Conservation (phyloP, 2,888 invertebrate genomes). For the Plemyria rubiginata region DNA sequence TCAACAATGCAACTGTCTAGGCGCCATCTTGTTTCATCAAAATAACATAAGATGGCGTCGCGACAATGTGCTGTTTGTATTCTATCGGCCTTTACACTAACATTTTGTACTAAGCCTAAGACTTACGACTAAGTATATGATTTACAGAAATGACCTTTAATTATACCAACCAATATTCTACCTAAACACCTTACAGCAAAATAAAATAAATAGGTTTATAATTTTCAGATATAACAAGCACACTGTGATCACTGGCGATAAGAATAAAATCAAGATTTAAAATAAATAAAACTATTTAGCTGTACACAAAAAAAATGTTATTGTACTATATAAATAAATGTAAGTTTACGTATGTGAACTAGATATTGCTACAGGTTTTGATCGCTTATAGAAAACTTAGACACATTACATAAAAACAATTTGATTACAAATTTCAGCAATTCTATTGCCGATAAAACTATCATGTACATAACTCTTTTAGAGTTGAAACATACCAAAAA, state of each 20-base stretch:
- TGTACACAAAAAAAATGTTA: conserved; percentile 32
- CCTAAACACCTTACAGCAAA: conserved; percentile 35
- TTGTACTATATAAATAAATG: conserved; percentile 2
- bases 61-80: conserved; percentile 1
- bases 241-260: conserved; percentile 37
- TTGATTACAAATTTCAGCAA: conserved; percentile 8
- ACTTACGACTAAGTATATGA: conserved; percentile 33
- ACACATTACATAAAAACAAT: not conserved
- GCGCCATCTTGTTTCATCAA: conserved; percentile 8
- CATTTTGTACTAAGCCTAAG: conserved; percentile 18
- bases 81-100: not conserved
- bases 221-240: conserved; percentile 34
- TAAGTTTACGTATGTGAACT: conserved; percentile 12
- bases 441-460: conserved; percentile 9
- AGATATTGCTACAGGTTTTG: conserved; percentile 8
- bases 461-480: conserved; percentile 3
- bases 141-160: conserved; percentile 45
- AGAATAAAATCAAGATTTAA: conserved; percentile 38
- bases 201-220: conserved; percentile 42
- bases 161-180: conserved; percentile 36
- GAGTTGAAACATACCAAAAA: not conserved
- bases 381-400: conserved; percentile 2
- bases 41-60: conserved; percentile 6
- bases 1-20: not conserved
- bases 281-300: conserved; percentile 49